Evolutionary conservation across 2,888 invertebrate genomes (phyloP), one percentile per base, ranked within the genome.

Genomic region (Coelinius sp.): DNA sequence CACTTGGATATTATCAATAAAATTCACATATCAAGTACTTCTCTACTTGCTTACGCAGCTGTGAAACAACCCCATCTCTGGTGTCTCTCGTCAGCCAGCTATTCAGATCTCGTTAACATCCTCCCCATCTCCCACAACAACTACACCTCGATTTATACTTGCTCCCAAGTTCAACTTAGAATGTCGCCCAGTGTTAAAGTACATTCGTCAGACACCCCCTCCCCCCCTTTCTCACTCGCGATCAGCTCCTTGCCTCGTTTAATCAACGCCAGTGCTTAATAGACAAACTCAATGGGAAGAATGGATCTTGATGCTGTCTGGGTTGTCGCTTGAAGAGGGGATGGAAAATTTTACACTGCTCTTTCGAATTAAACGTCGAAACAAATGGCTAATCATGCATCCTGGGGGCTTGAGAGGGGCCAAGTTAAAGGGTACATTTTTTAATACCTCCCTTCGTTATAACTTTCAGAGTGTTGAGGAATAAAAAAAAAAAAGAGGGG

Each of bases 371-470:
- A 85, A 85, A 85, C 82, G 82, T 78, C 82, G 83, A 83, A 85
- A 85, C 85, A 85, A 85, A 85, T 85, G 83, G 85, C 85, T 84
- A 85, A 85, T 85, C 83, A 84, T 83, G 84, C 82, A 78, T 84
- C 83, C 80, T 78, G 67, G 75, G 77, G 73, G 78, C 69, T 12
- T 31, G 20, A 27, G 49, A 27, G 38, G 53, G 56, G 25, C 52
- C 20, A 4, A 25, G 22, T n/a, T n/a, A n/a, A n/a, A n/a, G n/a
- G n/a, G n/a, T n/a, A n/a, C n/a, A n/a, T n/a, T n/a, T 31, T 31
- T 31, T 31, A 31, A 31, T 31, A 31, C 31, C 31, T n/a, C 10
- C 22, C 41, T 41, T 38, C 17, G n/a, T 59, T 35, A 59, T 31
- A 59, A 59, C 17, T 59, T 59, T 35, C 20, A 17, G 20, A 31